phyloP scores from a whole-genome alignment of 2,113 vertebrate genomes.

The Trachemys scripta region DNA sequence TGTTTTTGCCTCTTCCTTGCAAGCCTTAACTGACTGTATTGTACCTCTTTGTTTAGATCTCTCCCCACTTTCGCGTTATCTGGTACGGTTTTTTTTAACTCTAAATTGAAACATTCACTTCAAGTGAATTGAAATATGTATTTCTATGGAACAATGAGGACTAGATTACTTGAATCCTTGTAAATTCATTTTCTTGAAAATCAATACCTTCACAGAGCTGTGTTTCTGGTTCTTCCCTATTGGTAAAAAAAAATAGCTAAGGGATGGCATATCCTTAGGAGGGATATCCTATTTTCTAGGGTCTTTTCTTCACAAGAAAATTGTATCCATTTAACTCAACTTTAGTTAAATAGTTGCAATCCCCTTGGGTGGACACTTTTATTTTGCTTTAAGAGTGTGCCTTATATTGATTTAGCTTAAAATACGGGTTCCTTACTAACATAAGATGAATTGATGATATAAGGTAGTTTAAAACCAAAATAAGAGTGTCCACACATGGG shows the following conservation, averaged over 20 bases:
- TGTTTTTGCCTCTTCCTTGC: neutral
- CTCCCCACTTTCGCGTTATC: neutral
- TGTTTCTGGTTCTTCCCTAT: neutral
- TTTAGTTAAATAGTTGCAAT: conserved; percentile 3
- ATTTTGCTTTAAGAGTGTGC: neutral
- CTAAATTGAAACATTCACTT: neutral
- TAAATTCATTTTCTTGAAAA: neutral
- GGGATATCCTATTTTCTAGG: neutral
- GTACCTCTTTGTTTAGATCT: neutral
- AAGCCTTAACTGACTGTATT: neutral
- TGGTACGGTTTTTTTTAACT: neutral
- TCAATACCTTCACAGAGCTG: neutral
- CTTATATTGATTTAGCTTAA: neutral
- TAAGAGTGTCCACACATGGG: neutral
- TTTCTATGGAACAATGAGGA: too few species aligned
- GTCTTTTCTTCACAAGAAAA: neutral
- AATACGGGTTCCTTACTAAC: neutral
- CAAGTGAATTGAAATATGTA: neutral
- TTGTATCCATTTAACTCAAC: neutral
- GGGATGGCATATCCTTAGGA: neutral
- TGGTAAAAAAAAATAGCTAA: neutral
- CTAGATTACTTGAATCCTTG: neutral
- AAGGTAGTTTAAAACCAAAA: neutral
- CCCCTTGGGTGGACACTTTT: neutral
- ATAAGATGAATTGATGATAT: neutral